phyloP scores from a whole-genome alignment of 2,797 vertebrate species.

The Choloepus didactylus region DNA sequence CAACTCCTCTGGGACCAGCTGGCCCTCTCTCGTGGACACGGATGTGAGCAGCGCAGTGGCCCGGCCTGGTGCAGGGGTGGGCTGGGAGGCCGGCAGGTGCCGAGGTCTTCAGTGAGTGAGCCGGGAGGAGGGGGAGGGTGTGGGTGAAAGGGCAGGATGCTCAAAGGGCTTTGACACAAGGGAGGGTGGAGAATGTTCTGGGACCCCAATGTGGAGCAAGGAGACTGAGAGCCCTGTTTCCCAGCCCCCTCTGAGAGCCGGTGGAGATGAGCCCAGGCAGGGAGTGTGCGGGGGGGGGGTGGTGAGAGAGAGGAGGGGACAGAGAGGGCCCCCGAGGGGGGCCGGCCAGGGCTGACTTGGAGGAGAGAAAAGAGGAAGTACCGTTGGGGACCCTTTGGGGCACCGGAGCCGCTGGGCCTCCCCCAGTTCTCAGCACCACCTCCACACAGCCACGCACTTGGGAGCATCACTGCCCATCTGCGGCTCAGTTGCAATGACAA shows the following conservation, averaged over 20 bases:
- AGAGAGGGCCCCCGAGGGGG: neutral
- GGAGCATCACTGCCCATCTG: neutral
- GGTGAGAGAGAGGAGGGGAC: neutral
- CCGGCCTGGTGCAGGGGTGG: neutral
- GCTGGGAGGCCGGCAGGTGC: neutral
- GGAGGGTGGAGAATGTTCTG: neutral
- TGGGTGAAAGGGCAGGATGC: neutral
- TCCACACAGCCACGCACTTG: neutral
- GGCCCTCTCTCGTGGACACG: neutral
- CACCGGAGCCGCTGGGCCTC: neutral
- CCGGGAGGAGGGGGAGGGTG: neutral
- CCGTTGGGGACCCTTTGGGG: neutral
- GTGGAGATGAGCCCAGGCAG: neutral
- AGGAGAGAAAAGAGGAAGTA: neutral
- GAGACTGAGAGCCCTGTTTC: neutral
- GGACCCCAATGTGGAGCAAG: neutral
- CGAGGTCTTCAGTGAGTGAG: neutral
- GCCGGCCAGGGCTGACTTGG: neutral
- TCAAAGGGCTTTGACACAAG: neutral
- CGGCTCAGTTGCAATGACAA: neutral
- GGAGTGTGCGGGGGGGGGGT: accelerated
- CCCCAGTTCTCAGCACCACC: neutral
- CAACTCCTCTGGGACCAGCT: neutral
- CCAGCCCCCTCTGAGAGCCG: neutral
- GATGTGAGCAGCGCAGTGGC: neutral